Evolutionary conservation across 2,797 vertebrate species (phyloP).

Genomic region (Oreortyx pictus): DNA sequence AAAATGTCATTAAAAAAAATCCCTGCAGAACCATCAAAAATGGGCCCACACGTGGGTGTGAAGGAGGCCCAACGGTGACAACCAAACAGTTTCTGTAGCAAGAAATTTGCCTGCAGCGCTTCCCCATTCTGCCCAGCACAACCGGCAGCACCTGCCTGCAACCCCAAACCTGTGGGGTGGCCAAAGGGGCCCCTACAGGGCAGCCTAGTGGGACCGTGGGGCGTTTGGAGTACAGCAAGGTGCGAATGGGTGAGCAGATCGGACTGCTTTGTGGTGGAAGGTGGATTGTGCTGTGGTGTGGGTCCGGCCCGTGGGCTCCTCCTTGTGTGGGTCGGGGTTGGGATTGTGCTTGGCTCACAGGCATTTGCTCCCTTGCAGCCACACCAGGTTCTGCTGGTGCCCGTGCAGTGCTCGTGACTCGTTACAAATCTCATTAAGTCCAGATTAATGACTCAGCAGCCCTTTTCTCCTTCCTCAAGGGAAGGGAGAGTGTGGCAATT

Average conservation of each 20-base stretch:
- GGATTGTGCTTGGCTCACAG: background rate
- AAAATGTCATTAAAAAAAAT: background rate
- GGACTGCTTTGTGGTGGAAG: background rate
- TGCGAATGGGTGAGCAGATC: background rate
- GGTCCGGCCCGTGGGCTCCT: background rate
- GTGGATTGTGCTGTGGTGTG: background rate
- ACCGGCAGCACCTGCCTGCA: fast-evolving
- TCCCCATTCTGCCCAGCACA: background rate
- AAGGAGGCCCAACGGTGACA: background rate
- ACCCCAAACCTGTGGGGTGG: background rate
- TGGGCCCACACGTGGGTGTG: background rate
- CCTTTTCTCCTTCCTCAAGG: background rate
- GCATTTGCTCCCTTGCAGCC: constrained; percentile 23
- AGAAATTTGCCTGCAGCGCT: constrained; percentile 20
- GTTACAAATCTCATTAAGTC: constrained; percentile 11
- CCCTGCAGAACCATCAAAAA: background rate
- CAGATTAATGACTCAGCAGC: constrained; percentile 26
- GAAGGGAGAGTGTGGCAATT: background rate
- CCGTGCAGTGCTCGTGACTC: background rate
- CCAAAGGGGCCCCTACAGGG: background rate
- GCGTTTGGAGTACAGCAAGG: background rate
- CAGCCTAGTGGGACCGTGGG: background rate
- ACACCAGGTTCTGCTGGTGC: background rate
- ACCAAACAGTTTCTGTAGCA: background rate
- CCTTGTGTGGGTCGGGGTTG: background rate